Conservation (phyloP, 1,140 invertebrate species). For the Lasaia peninsularis region DNA sequence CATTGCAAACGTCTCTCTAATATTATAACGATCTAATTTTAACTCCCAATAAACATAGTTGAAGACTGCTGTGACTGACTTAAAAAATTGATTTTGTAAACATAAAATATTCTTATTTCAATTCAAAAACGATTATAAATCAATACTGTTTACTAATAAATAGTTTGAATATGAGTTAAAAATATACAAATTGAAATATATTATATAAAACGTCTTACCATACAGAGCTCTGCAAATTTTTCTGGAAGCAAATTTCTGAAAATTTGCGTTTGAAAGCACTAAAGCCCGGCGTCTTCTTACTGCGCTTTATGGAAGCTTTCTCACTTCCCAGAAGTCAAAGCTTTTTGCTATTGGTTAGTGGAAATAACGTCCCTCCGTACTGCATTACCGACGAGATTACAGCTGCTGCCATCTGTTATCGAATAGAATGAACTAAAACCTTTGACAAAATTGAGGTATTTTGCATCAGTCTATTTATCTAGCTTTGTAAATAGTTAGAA, state of each 20-base stretch:
- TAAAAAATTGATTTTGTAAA: no score
- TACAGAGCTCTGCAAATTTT: background rate
- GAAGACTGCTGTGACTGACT: no score
- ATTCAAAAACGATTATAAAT: background rate
- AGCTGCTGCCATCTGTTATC: constrained; percentile 39
- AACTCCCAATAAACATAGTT: no score
- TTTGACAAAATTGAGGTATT: no score
- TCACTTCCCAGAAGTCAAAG: constrained; percentile 27
- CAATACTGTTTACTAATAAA: background rate
- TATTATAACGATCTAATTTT: no score
- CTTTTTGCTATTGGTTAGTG: constrained; percentile 4
- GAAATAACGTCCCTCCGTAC: constrained; percentile 28
- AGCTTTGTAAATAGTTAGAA: no score
- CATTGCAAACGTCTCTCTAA: no score
- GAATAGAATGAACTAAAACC: constrained; percentile 26
- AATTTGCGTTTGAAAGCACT: constrained; percentile 17
- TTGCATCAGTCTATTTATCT: no score
- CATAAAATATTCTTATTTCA: background rate
- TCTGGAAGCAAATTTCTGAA: constrained; percentile 1
- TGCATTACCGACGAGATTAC: constrained; percentile 43
- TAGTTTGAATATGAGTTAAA: background rate
- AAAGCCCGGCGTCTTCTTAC: constrained; percentile 31
- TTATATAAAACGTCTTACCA: constrained; percentile 21
- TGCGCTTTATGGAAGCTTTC: constrained; percentile 36
- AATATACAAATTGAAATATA: background rate